Evolutionary conservation across 2,797 vertebrate genomes (phyloP), one percentile per base, ranked within the genome.

Genomic region (Rhinatrema bivittatum): DNA sequence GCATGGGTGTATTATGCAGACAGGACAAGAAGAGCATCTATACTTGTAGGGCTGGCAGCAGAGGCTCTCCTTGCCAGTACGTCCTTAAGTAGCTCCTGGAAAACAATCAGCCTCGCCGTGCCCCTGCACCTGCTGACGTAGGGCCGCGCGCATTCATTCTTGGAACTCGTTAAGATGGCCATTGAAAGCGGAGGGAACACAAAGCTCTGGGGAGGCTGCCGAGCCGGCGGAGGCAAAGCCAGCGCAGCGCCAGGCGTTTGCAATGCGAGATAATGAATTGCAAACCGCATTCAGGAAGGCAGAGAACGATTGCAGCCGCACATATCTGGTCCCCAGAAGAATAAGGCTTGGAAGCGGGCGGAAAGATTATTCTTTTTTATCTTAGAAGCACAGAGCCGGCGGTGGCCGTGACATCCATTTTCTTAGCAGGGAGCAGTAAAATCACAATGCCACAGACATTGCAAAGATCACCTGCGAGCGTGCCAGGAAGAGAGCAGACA

Each of bases 41-140:
- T n/a, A n/a, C n/a, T n/a, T n/a, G n/a, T n/a, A n/a, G n/a, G n/a
- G n/a, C n/a, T n/a, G n/a, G n/a, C n/a, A n/a, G n/a, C n/a, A n/a
- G n/a, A n/a, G n/a, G n/a, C n/a, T n/a, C 36, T 13, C 32, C 25
- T 42, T 53, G 39, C 35, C 31, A 5, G 4, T 0, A 0, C 25
- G 23, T 51, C 60, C 61, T 6, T 12, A 47, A 61, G 63, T 63
- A 71, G 44, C 50, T 56, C 31, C 18, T 9, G 38, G n/a, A 55
- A 67, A 72, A 59, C 42, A 62, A 62, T 40, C 41, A 5, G 35
- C 36, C 18, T 29, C 32, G 24, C 1, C 1, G 50, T 42, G 29
- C 14, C 47, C 37, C 45, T 37, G 7, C 39, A 16, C 22, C 28
- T 53, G 3, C 9, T 1, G 1, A 20, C 19, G 36, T 39, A 45